Conservation (phyloP, 2,888 invertebrate genomes). For the Acleris sparsana region DNA sequence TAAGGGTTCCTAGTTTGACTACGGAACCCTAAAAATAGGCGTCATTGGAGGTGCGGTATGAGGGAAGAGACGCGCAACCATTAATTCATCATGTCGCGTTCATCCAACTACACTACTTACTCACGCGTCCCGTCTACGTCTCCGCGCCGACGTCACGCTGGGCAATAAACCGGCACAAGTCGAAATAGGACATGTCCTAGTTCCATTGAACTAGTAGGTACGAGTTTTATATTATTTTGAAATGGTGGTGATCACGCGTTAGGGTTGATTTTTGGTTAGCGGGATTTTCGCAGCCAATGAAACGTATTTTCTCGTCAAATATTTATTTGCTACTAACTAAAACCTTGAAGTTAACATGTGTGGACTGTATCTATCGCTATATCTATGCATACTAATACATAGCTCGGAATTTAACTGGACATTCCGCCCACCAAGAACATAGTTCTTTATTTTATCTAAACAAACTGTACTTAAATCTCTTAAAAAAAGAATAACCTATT, state of each 20-base stretch:
- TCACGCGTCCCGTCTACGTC: too few species aligned
- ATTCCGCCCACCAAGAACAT: conserved; percentile 20
- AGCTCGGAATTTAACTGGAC: background rate
- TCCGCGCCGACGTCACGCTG: too few species aligned
- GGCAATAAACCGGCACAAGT: too few species aligned
- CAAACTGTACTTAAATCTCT: background rate
- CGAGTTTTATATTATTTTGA: too few species aligned
- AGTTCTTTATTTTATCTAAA: conserved; percentile 2
- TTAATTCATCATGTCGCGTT: too few species aligned
- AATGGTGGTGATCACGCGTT: background rate
- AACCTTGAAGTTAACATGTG: background rate
- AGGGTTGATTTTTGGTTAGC: background rate
- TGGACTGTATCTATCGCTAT: conserved; percentile 4
- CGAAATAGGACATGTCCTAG: too few species aligned
- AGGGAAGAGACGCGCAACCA: too few species aligned
- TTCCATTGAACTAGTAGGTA: too few species aligned
- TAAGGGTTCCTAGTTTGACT: too few species aligned
- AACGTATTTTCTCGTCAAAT: background rate
- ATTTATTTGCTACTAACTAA: background rate
- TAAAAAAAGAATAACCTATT: background rate
- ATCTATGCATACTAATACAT: background rate
- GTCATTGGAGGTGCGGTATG: too few species aligned
- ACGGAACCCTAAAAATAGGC: too few species aligned
- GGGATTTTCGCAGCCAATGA: background rate
- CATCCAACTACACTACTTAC: too few species aligned